Percentiles rank a stretch among this genome's conserved stretches.
These are phyloP conservation scores for Diachrysia chrysitis DNA, from an alignment of 2,888 invertebrate genomes.

Conservation along the genomic window DNA sequence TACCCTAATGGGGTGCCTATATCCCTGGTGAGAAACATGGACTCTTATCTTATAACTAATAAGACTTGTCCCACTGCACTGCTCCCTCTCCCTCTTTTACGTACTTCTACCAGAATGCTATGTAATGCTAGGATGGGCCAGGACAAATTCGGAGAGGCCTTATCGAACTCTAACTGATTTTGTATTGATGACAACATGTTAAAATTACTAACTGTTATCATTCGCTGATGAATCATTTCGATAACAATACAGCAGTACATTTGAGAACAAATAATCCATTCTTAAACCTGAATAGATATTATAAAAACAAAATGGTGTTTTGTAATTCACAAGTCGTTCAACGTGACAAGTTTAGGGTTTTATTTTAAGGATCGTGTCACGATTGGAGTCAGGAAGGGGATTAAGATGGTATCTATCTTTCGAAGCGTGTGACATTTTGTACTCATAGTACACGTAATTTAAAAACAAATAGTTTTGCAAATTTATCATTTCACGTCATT, in stretches of 20 bases:
- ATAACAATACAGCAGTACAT: too few relatives aligned
- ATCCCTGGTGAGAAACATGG: too few relatives aligned
- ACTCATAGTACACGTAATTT: not conserved
- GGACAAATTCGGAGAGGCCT: too few relatives aligned
- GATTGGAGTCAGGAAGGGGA: conserved; percentile 21
- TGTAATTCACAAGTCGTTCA: conserved; percentile 24
- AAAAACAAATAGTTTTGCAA: not conserved
- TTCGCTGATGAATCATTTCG: too few relatives aligned
- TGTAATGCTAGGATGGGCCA: too few relatives aligned
- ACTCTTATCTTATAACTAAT: too few relatives aligned
- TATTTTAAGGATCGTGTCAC: conserved; percentile 40
- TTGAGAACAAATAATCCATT: not conserved
- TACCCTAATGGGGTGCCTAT: too few relatives aligned
- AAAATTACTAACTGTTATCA: not conserved
- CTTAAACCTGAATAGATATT: conserved; percentile 9
- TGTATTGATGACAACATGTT: too few relatives aligned
- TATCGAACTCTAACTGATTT: too few relatives aligned
- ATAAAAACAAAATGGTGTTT: conserved; percentile 22
- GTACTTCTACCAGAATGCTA: too few relatives aligned
- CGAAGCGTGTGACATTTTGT: conserved; percentile 25
- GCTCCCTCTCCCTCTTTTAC: too few relatives aligned
- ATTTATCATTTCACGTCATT: not conserved
- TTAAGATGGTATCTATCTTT: conserved; percentile 45
- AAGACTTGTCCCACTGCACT: too few relatives aligned
- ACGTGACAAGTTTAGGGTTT: conserved; percentile 38